phyloP scores from a whole-genome alignment of 2,888 invertebrate species.

The Drosophila nr. fundita region DNA sequence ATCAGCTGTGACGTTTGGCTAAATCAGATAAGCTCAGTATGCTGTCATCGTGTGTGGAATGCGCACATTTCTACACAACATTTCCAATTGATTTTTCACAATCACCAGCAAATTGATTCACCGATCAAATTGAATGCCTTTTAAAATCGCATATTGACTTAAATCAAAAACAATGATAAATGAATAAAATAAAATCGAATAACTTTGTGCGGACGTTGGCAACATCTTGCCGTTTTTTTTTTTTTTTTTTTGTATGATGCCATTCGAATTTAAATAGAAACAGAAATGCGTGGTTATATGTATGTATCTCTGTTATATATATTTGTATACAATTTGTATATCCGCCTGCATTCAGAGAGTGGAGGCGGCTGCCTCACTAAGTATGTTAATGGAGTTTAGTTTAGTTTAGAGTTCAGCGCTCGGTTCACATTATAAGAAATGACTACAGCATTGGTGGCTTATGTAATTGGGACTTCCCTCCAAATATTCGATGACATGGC shows the following conservation, averaged over 20 bases:
- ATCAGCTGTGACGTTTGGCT: constrained; percentile 8
- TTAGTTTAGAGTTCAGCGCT: constrained; percentile 46
- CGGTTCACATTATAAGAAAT: constrained; percentile 31
- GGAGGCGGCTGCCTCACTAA: constrained; percentile 58
- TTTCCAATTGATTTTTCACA: constrained; percentile 56
- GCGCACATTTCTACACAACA: constrained; percentile 35
- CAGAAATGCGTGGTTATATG: constrained; percentile 38
- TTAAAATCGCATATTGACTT: constrained; percentile 68
- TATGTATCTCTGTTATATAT: neutral
- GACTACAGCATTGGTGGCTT: constrained; percentile 17
- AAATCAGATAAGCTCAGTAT: neutral
- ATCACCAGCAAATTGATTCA: constrained; percentile 58
- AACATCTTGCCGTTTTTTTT: constrained; percentile 53
- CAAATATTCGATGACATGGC: constrained; percentile 20
- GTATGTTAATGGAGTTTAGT: constrained; percentile 55
- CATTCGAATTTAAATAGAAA: constrained; percentile 57
- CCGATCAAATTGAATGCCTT: constrained; percentile 58
- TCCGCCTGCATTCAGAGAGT: constrained; percentile 62
- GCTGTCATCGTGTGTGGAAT: constrained; percentile 57
- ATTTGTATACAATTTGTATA: constrained; percentile 14
- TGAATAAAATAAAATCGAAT: constrained; percentile 15
- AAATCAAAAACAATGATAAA: constrained; percentile 27
- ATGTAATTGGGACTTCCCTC: constrained; percentile 19
- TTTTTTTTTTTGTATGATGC: constrained; percentile 35
- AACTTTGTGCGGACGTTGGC: constrained; percentile 54